These are phyloP conservation scores for Myotis davidii DNA, from an alignment of 2,113 vertebrate genomes.

Conservation along the genomic window DNA sequence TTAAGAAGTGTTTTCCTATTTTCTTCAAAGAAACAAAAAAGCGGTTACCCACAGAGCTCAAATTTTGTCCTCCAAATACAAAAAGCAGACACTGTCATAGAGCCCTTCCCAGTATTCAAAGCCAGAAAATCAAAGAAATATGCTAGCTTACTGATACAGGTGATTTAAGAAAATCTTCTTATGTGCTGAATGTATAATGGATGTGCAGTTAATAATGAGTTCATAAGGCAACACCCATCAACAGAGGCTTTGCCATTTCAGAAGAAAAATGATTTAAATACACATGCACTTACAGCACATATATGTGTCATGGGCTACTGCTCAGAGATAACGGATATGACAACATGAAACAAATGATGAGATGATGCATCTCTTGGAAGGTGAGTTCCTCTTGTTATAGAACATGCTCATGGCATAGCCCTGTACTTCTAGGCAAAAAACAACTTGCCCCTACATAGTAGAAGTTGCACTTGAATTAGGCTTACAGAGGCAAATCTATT, in stretches of 20 bases:
- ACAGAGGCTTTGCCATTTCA: conserved; percentile 4
- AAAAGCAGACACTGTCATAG: not conserved
- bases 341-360: not conserved
- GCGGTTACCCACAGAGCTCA: not conserved
- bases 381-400: not conserved
- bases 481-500: not conserved
- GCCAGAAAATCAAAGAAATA: not conserved
- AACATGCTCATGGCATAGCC: not conserved
- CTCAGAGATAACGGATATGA: not conserved
- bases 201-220: not conserved
- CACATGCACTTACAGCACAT: not conserved
- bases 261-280: not conserved
- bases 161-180: conserved; percentile 8
- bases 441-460: not conserved
- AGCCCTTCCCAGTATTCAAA: not conserved
- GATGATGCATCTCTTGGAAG: not conserved
- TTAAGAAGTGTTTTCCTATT: not conserved
- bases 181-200: not conserved
- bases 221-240: not conserved
- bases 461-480: conserved; percentile 11
- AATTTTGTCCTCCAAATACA: not conserved
- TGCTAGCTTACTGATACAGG: not conserved
- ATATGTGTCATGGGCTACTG: no score
- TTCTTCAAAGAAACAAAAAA: conserved; percentile 16
- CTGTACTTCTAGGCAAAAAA: not conserved